Evolutionary conservation across 2,113 vertebrate genomes (phyloP).

Genomic region (Hyaena hyaena): DNA sequence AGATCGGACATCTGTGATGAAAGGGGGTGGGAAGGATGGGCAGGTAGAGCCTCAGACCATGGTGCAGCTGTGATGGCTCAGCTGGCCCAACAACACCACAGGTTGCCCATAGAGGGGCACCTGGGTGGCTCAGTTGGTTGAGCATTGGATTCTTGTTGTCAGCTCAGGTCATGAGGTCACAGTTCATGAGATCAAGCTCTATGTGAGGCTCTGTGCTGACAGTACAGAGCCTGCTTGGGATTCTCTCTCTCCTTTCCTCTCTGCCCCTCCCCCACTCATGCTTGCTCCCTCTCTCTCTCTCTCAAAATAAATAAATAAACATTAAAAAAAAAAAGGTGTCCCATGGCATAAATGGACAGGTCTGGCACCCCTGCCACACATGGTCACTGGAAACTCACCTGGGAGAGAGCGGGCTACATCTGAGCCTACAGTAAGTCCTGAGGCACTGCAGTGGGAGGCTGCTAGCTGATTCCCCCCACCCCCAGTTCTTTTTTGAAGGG

Average conservation of each 20-base stretch:
- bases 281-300: no score
- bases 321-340: no score
- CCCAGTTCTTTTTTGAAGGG: neutral
- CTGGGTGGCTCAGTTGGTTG: no score
- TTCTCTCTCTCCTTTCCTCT: no score
- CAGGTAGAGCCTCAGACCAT: neutral
- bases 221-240: no score
- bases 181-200: neutral
- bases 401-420: neutral
- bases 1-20: neutral
- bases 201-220: no score
- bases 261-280: no score
- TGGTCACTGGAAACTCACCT: neutral
- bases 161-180: no score
- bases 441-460: neutral
- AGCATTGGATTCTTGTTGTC: no score
- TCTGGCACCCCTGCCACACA: neutral
- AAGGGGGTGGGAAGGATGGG: rapidly evolving
- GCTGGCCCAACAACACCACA: neutral
- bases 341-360: neutral
- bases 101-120: neutral
- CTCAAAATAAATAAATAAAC: no score
- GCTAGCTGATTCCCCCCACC: neutral
- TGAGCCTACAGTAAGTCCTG: neutral
- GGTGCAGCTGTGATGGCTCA: neutral